Base-by-base conservation (phyloP, 2,888 invertebrate genomes). In the Meandrusa payeni region DNA sequence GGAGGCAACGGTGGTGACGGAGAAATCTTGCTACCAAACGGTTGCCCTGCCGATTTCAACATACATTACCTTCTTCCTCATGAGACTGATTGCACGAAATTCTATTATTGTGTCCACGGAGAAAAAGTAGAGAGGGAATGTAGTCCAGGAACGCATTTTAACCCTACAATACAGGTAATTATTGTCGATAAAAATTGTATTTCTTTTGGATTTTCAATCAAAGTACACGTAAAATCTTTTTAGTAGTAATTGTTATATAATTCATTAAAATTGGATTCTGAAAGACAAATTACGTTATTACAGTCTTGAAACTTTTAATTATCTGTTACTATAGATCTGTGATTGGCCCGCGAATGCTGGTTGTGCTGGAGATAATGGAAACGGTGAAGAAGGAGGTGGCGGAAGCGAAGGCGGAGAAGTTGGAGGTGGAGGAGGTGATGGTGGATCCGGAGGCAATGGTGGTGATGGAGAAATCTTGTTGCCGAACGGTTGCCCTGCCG, bases 51-150 rank as follows among this genome's bases (percentile, higher is more conserved):
- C 13, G 53, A 63, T 41, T 59, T 52, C 31, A 12, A 50, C 4
- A 39, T 62, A 2, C 60, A 70, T 10, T 43, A 49, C 2, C 49
- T 69, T 0, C 29, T 72, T 2, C 69, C 71, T 0, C 69, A 73
- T 29, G 60, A 61, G 36, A 49, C 33, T 0, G 48, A 67, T 5
- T 73, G 73, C 41, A 41, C 42, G 13, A 57, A 55, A 12, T 71
- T 64, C 58, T 72, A 72, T 46, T 56, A 62, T 9, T 73, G 73
- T 34, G 54, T 58, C 0, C 44, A 50, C n/a, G 72, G 71, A 2
- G 47, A 64, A 7, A 54, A 50, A 13, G 55, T 60, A 0, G 54
- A 56, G 32, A 54, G 41, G n/a, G 13, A 29, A 1, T 51, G 51
- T 22, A 11, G 37, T 0, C 13, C 29, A 1, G 50, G 46, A 7